Base-by-base conservation (phyloP, 2,888 invertebrate species). In the Coronaproctus castanopsis region DNA sequence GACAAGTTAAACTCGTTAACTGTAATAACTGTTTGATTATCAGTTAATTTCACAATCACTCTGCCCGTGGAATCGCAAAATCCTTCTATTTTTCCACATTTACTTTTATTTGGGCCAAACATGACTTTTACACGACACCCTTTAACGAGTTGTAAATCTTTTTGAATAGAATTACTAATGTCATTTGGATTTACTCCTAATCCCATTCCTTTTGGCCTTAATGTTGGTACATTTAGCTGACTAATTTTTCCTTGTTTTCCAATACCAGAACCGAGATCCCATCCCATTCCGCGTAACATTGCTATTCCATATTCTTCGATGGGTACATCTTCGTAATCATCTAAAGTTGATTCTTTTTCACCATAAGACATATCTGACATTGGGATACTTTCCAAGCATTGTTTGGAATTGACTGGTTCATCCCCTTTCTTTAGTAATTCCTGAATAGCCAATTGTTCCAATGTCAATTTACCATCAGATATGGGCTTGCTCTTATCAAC, bases 261-360 rank as follows among this genome's bases (percentile, higher is more conserved):
- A 60, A 80, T 77, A 24, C 78, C 79, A 66, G 76, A 74, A 1
- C 77, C 80, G 57, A 86, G 82, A 57, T 79, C 76, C 89, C 87
- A 89, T 10, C 90, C 96, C 95, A 95, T 96, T 8, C 96, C 97
- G 62, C 93, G 76, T 1, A 97, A 75, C 85, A 96, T 85, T 0
- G 96, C 97, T 70, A 87, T 68, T 2, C 97, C 97, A 79, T 85
- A 97, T 58, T 86, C 81, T 67, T 77, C 77, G 21, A 87, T 77
- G 0, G 86, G 84, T 62, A 85, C 75, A 66, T 75, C 72, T 64
- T 83, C 81, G 70, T 85, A 86, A 71, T 84, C 81, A 50, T 79
- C 78, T 21, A 78, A 65, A 2, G 78, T 77, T 18, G 71, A 67
- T 66, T 84, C 82, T 68, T 78, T 79, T 63, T 82, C 78, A 1